Conservation (phyloP, 35 echinoderm and acorn worm species). For the Diadema setosum region DNA sequence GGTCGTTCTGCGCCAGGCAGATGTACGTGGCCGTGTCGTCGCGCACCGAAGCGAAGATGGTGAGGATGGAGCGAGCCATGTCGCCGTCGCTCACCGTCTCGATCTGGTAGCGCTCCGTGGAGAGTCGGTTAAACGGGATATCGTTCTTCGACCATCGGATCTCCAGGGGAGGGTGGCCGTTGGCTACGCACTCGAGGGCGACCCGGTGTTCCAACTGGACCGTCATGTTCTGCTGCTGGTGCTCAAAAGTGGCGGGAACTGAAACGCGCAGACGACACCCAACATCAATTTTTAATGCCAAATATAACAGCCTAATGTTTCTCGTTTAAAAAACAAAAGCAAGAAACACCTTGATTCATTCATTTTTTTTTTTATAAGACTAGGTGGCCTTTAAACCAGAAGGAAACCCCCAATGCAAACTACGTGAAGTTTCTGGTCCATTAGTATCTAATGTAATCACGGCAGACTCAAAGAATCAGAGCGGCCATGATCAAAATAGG, state of each 20-base stretch:
- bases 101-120: constrained; percentile 58
- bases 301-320: too few relatives aligned
- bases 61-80: constrained; percentile 44
- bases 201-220: constrained; percentile 30
- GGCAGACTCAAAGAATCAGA: too few relatives aligned
- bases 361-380: too few relatives aligned
- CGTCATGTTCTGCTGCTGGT: constrained; percentile 59
- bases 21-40: constrained; percentile 82
- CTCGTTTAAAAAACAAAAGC: too few relatives aligned
- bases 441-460: too few relatives aligned
- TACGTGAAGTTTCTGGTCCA: too few relatives aligned
- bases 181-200: constrained; percentile 43
- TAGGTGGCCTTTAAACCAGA: too few relatives aligned
- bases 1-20: constrained; percentile 73
- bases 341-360: too few relatives aligned
- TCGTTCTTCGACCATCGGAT: constrained; percentile 86
- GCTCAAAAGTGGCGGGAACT: constrained; percentile 90
- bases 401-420: too few relatives aligned
- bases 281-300: too few relatives aligned
- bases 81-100: background rate
- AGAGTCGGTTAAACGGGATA: constrained; percentile 44
- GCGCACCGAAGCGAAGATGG: constrained; percentile 43
- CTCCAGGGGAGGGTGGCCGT: constrained; percentile 58
- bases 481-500: too few relatives aligned
- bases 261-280: too few relatives aligned